Base-by-base conservation (phyloP, 2,888 invertebrate genomes). In the Timema podura region DNA sequence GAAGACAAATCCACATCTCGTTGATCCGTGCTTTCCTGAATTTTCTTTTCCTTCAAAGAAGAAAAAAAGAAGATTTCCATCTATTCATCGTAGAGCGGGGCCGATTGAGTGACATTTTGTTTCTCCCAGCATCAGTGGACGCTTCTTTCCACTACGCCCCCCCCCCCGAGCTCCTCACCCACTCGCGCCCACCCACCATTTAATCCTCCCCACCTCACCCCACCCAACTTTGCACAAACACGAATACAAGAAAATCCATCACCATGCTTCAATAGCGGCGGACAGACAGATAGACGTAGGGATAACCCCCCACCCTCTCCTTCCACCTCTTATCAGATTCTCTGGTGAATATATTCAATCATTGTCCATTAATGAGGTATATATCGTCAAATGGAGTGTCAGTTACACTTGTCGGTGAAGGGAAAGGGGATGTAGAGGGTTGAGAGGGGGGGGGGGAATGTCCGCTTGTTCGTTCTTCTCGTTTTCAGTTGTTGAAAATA, bases 321-420 rank as follows among this genome's bases (percentile, higher is more conserved):
- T 30, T 6, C 44, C 2, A 13, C 61, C 61, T 67, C 70, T 71
- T 73, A 73, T 73, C 73, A 71, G 73, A 73, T 73, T 71, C 67
- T 71, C 66, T 45, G 49, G 68, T 70, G 71, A 73, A 73, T 73
- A 72, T 72, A 73, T 73, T 73, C 73, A 73, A 73, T 73, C 73
- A 73, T 71, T 71, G 70, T 30, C 71, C 68, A 73, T 73, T 73
- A 73, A 73, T 71, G 73, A 73, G 71, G 70, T 71, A 71, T 68
- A 72, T 71, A 73, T 73, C 73, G 67, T 71, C 71, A 73, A 73
- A 73, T 73, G 73, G 73, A 70, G 73, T 73, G 73, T 73, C 73
- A 73, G 73, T 70, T 71, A 71, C 73, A 73, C 71, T 73, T 73
- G 73, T 70, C 70, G 68, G 66, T 48, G 57, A 65, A 48, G 48